Evolutionary conservation across 2,113 vertebrate species (phyloP), one percentile per base, ranked within the genome.

Genomic region (Xiphophorus maculatus): DNA sequence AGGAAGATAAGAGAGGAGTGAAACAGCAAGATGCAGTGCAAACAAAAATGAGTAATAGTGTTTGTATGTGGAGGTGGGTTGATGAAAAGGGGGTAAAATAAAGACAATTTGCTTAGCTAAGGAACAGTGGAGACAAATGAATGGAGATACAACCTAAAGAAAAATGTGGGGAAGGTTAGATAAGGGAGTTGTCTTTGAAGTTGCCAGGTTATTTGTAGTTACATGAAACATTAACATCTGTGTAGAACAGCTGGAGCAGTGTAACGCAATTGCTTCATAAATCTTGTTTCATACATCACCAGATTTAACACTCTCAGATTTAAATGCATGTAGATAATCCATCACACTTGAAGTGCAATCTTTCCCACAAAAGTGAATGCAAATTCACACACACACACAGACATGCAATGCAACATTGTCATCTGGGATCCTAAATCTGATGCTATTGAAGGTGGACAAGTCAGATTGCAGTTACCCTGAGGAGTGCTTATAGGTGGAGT

Each of bases 201-300:
- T 75, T 77, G 66, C 69, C 82, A 77, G 71, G 76, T 72, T 84
- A 72, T 85, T 77, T 69, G 68, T 77, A 74, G 70, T 72, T 73
- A 84, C 37, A 84, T 60, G 63, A 85, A 64, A 69, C 74, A 72
- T 62, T 74, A 80, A 91, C 90, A 89, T 90, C 85, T 92, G 90
- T 84, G 85, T 82, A 29, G 69, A 81, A 77, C 79, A 90, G 86
- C 86, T 88, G 86, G 76, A 77, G 25, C 61, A 7, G 33, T 61
- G 66, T 84, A 90, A 89, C 71, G 64, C 32, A 81, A 91, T 91
- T 86, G 79, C 63, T 80, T 82, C 84, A 76, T 87, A 87, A 89
- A 91, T 88, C 85, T 83, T 30, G 32, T 87, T 90, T 91, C 84
- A 90, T 87, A 89, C 89, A 90, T 89, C 78, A 64, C 76, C 91